Base-by-base conservation (phyloP, 2,797 vertebrate genomes). In the Fistularia commersonii region DNA sequence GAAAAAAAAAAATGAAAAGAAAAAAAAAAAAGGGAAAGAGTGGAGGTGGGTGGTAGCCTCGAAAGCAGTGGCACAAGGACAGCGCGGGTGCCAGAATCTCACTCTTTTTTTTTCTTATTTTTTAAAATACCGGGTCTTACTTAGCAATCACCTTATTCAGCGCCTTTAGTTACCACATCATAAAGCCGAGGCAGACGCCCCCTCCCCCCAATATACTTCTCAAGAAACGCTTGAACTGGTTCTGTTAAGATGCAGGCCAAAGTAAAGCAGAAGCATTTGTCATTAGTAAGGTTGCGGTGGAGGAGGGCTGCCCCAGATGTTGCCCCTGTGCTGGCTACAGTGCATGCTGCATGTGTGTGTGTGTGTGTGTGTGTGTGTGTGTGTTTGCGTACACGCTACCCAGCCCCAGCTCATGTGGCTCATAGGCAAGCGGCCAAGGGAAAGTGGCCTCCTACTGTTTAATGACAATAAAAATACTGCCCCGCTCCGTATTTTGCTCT, bases 381-480 rank as follows among this genome's bases (percentile, higher is more conserved):
- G 60, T 48, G 59, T 53, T 52, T 34, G 61, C 34, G 64, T 11
- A 38, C 14, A 40, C 54, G 7, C n/a, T 83, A 89, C 91, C 91
- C 91, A 89, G 83, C 6, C 61, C 66, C 63, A 53, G 88, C 72
- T 88, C 84, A 49, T 60, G 80, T 81, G 66, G 87, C 88, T 55
- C 10, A 64, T 59, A 85, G 93, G 93, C 92, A 90, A 80, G 64
- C 89, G 82, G 95, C 94, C 93, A 96, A 91, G 76, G 6, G 72
- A 83, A 87, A 80, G 83, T 72, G 61, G 91, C 90, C 88, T 91
- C 92, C 93, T 90, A 89, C 93, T 93, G 94, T 91, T 97, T 96
- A 95, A 95, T 89, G 91, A 94, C 93, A 93, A 92, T 91, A 92
- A 88, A 93, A 95, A 93, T 93, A 94, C 92, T 91, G 92, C 92